Base-by-base conservation (phyloP, 2,888 invertebrate genomes). In the Celastrina argiolus region DNA sequence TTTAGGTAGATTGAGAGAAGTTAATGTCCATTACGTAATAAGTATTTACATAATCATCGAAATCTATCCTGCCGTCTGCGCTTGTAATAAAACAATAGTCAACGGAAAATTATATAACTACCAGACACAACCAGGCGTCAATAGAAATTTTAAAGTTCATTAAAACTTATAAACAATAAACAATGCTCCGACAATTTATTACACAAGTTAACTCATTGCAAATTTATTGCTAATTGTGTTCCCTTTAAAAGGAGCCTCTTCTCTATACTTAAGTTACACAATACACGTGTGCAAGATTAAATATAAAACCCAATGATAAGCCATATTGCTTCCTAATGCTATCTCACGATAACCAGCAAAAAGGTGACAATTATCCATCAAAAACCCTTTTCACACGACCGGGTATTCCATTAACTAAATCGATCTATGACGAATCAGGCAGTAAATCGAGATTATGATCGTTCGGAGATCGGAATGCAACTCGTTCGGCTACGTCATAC, bases 401-500 rank as follows among this genome's bases (percentile, higher is more conserved):
- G 83, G 79, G 81, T 84, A 86, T 88, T 85, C 87, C 88, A 88
- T 88, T 88, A 89, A 88, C 83, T 80, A 87, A 88, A 85, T 88
- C 85, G 79, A 81, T 87, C 85, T 87, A 88, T 90, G 88, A 89
- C 89, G 89, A 89, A 90, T 90, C 87, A 85, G 76, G 77, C 84
- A 84, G 82, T 85, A 84, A 86, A 86, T 82, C 85, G 84, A 88
- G 87, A 89, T 89, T 88, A 88, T 84, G 86, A 88, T 88, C 85
- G 87, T 88, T 87, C 81, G 76, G 78, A 81, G 81, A 80, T 83
- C 81, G 89, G 90, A 87, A 90, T 90, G 90, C 89, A 84, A 89
- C 90, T 83, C 73, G 90, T 90, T 89, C 88, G 85, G 89, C 90
- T 84, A 89, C 88, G 89, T 91, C 90, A 90, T 87, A 88, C 80